These are phyloP conservation scores for Cheilosia grossa DNA, from an alignment of 2,888 invertebrate genomes.

Conservation along the genomic window DNA sequence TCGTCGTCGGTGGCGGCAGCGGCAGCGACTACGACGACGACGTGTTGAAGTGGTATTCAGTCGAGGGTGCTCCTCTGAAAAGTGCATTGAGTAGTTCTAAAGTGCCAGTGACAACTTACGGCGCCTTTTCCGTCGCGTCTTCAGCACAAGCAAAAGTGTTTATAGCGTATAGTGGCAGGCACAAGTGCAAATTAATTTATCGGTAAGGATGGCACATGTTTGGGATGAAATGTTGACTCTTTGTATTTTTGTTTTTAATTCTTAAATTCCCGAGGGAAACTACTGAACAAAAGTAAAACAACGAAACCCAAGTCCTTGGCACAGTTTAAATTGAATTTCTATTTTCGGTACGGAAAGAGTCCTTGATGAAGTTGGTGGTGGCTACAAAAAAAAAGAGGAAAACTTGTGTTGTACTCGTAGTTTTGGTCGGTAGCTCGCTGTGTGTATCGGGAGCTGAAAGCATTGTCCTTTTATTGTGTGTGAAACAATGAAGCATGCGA, in stretches of 20 bases:
- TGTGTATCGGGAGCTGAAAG: conserved; percentile 26
- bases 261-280: conserved; percentile 18
- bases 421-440: conserved; percentile 24
- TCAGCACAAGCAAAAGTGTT: conserved; percentile 12
- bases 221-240: neutral
- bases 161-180: conserved; percentile 32
- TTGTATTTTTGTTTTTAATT: conserved; percentile 31
- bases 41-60: conserved; percentile 65
- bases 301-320: conserved; percentile 63
- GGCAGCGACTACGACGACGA: neutral
- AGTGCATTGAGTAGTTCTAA: conserved; percentile 67
- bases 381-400: conserved; percentile 21
- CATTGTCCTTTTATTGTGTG: conserved; percentile 58
- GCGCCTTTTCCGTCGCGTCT: conserved; percentile 50
- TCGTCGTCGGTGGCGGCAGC: neutral
- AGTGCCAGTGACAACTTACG: conserved; percentile 65
- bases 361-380: conserved; percentile 66
- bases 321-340: conserved; percentile 74
- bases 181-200: conserved; percentile 69
- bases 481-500: conserved; percentile 43
- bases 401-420: conserved; percentile 18
- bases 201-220: conserved; percentile 48
- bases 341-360: conserved; percentile 66
- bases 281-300: neutral
- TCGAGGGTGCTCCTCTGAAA: conserved; percentile 71